Percentiles rank a stretch among this genome's conserved stretches.
Evolutionary conservation across 1,140 invertebrate species (phyloP).

Genomic region (Brachionus sp.): DNA sequence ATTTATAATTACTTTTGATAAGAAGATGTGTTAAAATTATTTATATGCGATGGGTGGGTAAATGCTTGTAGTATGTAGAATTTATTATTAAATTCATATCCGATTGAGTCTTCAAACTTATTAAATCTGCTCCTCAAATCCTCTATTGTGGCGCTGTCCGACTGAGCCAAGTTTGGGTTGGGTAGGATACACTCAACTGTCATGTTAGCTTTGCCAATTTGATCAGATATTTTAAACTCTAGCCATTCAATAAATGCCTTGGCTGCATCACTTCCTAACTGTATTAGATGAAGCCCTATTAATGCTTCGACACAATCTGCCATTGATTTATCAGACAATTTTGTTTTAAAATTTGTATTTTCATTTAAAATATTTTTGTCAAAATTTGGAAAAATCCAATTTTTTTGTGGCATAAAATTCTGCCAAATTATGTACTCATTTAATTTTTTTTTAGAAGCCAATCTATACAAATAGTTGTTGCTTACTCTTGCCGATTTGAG

Average conservation of each 20-base stretch:
- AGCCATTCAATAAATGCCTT: constrained; percentile 96
- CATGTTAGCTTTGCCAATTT: neutral
- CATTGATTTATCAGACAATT: constrained; percentile 93
- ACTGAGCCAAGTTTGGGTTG: neutral
- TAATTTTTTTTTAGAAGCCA: constrained; percentile 83
- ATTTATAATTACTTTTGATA: constrained; percentile 24
- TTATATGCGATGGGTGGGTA: constrained; percentile 37
- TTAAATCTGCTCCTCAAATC: neutral
- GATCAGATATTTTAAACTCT: constrained; percentile 71
- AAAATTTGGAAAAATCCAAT: constrained; percentile 95
- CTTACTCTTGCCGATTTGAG: constrained; percentile 77
- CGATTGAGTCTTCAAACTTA: constrained; percentile 17
- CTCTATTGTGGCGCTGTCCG: neutral
- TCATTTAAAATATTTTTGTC: neutral
- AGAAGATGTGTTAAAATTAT: constrained; percentile 20
- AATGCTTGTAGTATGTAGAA: constrained; percentile 22
- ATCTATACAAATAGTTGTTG: constrained; percentile 79
- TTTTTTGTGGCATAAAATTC: constrained; percentile 85
- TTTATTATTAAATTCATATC: constrained; percentile 44
- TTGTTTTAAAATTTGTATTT: neutral
- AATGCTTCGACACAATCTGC: constrained; percentile 97
- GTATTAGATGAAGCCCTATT: constrained; percentile 92
- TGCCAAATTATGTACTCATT: constrained; percentile 93
- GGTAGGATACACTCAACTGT: neutral
- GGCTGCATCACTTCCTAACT: constrained; percentile 86